Base-by-base conservation (phyloP, 1,140 invertebrate species). In the Drosophila kohkoa region DNA sequence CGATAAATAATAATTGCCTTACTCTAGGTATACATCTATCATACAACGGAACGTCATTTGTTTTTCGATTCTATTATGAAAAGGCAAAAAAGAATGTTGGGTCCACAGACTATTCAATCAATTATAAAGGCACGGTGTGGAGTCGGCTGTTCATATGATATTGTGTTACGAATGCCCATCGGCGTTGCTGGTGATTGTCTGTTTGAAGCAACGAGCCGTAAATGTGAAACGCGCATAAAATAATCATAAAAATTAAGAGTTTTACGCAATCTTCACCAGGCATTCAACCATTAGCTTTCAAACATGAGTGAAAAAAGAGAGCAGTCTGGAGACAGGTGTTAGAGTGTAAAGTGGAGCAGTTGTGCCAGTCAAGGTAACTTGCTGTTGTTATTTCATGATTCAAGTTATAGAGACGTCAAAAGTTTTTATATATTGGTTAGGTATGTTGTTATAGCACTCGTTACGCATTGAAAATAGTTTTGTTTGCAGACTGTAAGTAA, bases 291-390 rank as follows among this genome's bases (percentile, higher is more conserved):
- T 60, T 64, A 55, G 58, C 32, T 43, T 38, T 43, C 45, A 15
- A 20, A 38, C 46, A 62, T 74, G 62, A 69, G 76, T 76, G 79
- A 73, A 68, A 75, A 65, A 69, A 55, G 60, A 83, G 59, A 77
- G 46, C 49, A 65, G 55, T 54, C 49, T 71, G 49, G 67, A 41
- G 75, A 49, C 67, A 82, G 65, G 71, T 86, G 68, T 86, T 59
- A 82, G 60, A 75, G 69, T 80, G 80, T 88, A 83, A 88, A 87
- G 77, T 88, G 64, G 85, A 88, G 80, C 85, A 88, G 38, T 65
- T 68, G 45, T 65, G 59, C 30, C 66, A 59, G 60, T 58, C 59
- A 71, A 75, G 67, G 59, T 68, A 51, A 75, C 57, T 74, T 63
- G 51, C 4, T 43, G 58, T 28, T 43, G 58, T 28, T 58, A 58